Evolutionary conservation across 2,888 invertebrate species (phyloP), one percentile per base, ranked within the genome.

Genomic region (Lasioglossum villosulum): DNA sequence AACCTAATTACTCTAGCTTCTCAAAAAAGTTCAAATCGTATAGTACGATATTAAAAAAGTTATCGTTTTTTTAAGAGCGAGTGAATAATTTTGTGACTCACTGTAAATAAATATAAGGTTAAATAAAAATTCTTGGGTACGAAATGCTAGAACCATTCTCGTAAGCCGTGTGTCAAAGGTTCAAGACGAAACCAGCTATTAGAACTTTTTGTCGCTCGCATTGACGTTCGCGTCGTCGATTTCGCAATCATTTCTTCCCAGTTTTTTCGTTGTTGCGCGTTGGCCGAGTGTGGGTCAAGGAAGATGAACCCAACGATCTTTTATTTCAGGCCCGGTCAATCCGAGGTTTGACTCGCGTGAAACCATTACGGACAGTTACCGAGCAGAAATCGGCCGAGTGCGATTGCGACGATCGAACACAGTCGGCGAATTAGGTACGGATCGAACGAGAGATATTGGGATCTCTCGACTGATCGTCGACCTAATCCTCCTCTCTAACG

Each of bases 251-350:
- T 16, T 52, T 10, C n/a, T 8, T 39, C 39, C 1, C 59, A 5
- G 5, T 14, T 56, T 52, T 30, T 30, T n/a, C 30, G 23, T 68
- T 42, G 77, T 27, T 45, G 27, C 19, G n/a, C 30, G 16, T n/a
- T 16, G 23, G 23, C 30, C 76, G 52, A 52, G 68, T n/a, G 27
- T 52, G n/a, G 52, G 78, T 42, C 80, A 78, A 80, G 78, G 66
- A 66, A 39, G n/a, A 30, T 48, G 19, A 37, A 10, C 16, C 68
- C 19, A 27, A 23, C 16, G 8, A 59, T 52, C 52, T 52, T 52
- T 52, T n/a, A 52, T n/a, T 75, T 77, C 52, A 19, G 42, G 27
- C 34, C 70, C 39, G 6, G 34, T 3, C 3, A 14, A 42, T 52
- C 23, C 3, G 19, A 34, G 4, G n/a, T 10, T 42, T 30, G 27